Percentiles rank a stretch among this genome's conserved stretches.
Conservation (phyloP, 2,888 invertebrate genomes). For the Hyposoter dolosus region DNA sequence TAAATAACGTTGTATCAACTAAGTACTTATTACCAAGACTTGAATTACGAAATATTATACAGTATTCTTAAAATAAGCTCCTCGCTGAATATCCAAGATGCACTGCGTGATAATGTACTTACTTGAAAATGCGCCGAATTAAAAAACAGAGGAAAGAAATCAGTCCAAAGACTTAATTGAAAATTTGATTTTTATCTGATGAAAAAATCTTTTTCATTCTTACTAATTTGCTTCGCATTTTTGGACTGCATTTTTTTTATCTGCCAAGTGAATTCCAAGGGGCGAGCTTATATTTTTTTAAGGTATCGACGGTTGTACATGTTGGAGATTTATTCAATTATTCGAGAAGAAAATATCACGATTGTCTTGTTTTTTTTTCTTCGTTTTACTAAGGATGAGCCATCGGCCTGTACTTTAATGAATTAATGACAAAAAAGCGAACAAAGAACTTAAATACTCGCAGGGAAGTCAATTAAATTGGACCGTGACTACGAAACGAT, state of each 20-base stretch:
- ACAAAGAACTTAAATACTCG: neutral
- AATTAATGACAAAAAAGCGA: neutral
- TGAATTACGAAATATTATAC: constrained; percentile 34
- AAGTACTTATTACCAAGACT: constrained; percentile 40
- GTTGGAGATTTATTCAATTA: neutral
- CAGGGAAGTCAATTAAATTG: constrained; percentile 3
- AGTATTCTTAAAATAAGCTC: constrained; percentile 52
- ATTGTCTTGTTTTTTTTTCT: constrained; percentile 4
- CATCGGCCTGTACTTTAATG: neutral
- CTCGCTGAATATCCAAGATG: constrained; percentile 42
- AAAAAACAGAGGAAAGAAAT: neutral
- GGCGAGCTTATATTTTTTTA: constrained; percentile 20
- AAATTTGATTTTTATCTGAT: neutral
- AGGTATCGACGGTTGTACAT: neutral
- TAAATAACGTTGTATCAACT: constrained; percentile 50
- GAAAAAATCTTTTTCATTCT: neutral
- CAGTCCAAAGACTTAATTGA: constrained; percentile 1
- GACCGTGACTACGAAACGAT: neutral
- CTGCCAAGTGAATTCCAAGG: neutral
- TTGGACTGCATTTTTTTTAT: constrained; percentile 13
- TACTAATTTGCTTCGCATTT: neutral
- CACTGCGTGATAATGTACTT: constrained; percentile 42
- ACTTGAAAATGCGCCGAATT: constrained; percentile 3
- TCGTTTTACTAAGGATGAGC: neutral
- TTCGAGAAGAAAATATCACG: neutral